Evolutionary conservation across 2,888 invertebrate species (phyloP).

Genomic region (Orthosia incerta): DNA sequence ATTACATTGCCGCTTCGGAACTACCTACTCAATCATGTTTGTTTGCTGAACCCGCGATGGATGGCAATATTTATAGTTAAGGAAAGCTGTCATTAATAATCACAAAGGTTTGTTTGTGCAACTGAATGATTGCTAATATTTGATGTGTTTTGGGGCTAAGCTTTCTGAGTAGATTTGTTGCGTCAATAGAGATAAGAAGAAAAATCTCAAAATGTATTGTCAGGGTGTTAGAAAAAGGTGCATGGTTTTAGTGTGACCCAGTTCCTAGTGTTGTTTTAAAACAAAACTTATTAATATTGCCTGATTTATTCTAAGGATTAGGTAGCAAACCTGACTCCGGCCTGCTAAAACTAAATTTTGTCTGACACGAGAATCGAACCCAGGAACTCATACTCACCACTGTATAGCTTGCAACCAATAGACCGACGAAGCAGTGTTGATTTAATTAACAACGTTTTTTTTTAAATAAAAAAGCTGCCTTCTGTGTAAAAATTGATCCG

Average conservation of each 20-base stretch:
- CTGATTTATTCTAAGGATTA: neutral
- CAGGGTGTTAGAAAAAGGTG: neutral
- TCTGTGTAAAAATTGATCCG: too few relatives aligned
- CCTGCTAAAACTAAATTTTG: too few relatives aligned
- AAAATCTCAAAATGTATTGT: slow-evolving; percentile 23
- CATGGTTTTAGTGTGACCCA: slow-evolving; percentile 1
- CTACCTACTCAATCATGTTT: slow-evolving; percentile 32
- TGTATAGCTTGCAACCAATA: too few relatives aligned
- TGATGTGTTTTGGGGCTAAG: slow-evolving; percentile 53
- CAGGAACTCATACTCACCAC: too few relatives aligned
- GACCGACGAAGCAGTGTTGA: too few relatives aligned
- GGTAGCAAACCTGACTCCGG: too few relatives aligned
- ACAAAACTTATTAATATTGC: too few relatives aligned
- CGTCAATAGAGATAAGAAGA: slow-evolving; percentile 17
- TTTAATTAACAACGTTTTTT: too few relatives aligned
- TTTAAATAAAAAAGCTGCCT: too few relatives aligned
- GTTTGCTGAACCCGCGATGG: slow-evolving; percentile 58
- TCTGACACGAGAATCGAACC: too few relatives aligned
- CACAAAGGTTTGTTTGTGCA: slow-evolving; percentile 52
- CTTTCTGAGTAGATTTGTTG: slow-evolving; percentile 27
- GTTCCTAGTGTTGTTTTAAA: slow-evolving; percentile 3
- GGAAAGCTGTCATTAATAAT: slow-evolving; percentile 56
- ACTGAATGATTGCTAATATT: slow-evolving; percentile 55
- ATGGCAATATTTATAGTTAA: slow-evolving; percentile 49
- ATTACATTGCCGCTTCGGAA: slow-evolving; percentile 58